These are phyloP conservation scores for Entomyzon cyanotis DNA, from an alignment of 2,113 vertebrate genomes.

Conservation along the genomic window DNA sequence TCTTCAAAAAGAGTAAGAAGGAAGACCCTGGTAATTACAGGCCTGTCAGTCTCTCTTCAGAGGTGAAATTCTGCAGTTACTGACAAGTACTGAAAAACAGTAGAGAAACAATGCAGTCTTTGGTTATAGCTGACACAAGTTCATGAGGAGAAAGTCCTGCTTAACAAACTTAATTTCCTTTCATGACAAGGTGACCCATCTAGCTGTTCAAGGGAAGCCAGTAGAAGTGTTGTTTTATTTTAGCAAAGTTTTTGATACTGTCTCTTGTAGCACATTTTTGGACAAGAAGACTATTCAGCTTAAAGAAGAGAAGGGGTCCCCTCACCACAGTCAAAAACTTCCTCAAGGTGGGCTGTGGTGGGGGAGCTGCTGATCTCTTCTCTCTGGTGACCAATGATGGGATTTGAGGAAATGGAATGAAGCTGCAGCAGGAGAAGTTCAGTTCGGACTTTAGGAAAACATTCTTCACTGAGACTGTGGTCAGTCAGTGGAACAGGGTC, in stretches of 20 bases:
- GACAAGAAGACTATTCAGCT: neutral
- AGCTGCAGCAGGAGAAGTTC: neutral
- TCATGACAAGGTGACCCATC: neutral
- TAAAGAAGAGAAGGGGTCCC: neutral
- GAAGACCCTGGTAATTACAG: neutral
- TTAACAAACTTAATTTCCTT: neutral
- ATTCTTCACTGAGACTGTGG: neutral
- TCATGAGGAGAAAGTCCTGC: neutral
- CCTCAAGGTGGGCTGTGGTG: neutral
- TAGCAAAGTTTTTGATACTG: neutral
- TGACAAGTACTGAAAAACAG: neutral
- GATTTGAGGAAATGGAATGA: neutral
- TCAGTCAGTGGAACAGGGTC: neutral
- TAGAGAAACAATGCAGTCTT: neutral
- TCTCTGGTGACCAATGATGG: fast-evolving
- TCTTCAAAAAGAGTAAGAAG: neutral
- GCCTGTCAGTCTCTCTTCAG: neutral
- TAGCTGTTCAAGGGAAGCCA: neutral
- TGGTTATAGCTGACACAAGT: neutral
- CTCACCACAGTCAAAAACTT: neutral
- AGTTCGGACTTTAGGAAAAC: neutral
- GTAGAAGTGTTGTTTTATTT: neutral
- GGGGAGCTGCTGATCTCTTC: neutral
- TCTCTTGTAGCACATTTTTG: neutral
- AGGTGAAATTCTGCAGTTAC: neutral